phyloP scores from a whole-genome alignment of 2,888 invertebrate genomes.

The Apamea crenata region DNA sequence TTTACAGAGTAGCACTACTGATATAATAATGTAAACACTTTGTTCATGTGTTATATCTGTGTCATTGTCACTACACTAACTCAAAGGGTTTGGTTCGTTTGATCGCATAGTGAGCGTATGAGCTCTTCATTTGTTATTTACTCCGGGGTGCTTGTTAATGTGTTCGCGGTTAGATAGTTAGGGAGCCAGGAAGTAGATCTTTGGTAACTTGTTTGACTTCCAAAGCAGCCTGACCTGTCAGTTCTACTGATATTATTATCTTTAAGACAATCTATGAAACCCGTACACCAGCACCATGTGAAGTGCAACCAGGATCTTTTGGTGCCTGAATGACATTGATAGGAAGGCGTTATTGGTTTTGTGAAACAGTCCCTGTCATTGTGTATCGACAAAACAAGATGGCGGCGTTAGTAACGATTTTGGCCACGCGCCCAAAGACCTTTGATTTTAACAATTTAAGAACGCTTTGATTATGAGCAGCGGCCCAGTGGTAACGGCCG shows the following conservation, averaged over 20 bases:
- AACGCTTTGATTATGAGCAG: background rate
- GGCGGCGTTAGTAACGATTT: background rate
- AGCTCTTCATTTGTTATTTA: constrained; percentile 9
- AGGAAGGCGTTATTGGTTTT: background rate
- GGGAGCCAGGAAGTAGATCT: constrained; percentile 44
- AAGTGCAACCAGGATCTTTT: background rate
- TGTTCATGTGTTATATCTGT: background rate
- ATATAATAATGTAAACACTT: background rate
- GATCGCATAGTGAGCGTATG: background rate
- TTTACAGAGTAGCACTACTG: background rate
- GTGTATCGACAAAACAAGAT: background rate
- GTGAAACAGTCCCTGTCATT: background rate
- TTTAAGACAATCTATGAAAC: background rate
- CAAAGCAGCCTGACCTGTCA: constrained; percentile 26
- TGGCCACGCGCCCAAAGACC: background rate
- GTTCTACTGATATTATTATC: constrained; percentile 20
- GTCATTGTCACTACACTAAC: background rate
- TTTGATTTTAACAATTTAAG: background rate
- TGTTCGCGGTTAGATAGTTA: constrained; percentile 50
- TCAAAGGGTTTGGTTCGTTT: background rate
- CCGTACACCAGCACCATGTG: background rate
- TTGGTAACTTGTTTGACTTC: constrained; percentile 40
- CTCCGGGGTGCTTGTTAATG: constrained; percentile 41
- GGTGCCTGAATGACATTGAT: background rate
- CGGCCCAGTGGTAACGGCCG: no score